A percentile compares a stretch with the other conserved stretches of the same genome.
These are phyloP conservation scores for Didymodactylos carnosus DNA, from an alignment of 2,888 invertebrate genomes.

Conservation along the genomic window DNA sequence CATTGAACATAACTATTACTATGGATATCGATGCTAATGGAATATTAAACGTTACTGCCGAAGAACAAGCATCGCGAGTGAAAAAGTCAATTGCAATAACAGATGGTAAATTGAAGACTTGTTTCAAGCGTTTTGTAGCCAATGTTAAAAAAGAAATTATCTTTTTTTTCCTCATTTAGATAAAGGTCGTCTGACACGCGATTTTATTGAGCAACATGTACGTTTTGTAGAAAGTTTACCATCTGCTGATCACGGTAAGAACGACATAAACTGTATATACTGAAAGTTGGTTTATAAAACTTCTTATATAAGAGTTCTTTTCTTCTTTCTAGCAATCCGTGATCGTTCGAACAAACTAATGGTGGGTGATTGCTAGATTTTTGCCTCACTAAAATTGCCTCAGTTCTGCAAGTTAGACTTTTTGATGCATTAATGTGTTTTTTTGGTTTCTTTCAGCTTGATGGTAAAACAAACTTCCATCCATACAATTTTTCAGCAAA, in stretches of 20 bases:
- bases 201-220: not conserved
- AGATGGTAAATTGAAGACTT: no score
- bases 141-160: no score
- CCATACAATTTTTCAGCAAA: not conserved
- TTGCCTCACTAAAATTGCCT: no score
- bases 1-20: not conserved
- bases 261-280: no score
- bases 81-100: not conserved
- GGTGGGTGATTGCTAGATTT: no score
- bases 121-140: no score
- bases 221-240: not conserved
- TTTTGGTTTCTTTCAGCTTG: not conserved
- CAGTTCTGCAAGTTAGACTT: no score
- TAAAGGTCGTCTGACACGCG: no score
- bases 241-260: not conserved
- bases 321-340: not conserved
- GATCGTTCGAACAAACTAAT: no score
- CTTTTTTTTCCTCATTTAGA: no score
- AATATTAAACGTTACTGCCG: not conserved
- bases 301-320: no score
- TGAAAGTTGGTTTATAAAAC: no score
- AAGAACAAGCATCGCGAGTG: not conserved
- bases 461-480: not conserved
- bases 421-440: not conserved
- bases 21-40: not conserved